Percentiles rank a stretch among this genome's conserved stretches.
Conservation (phyloP, 2,113 vertebrate species). For the Thamnophis sirtalis region DNA sequence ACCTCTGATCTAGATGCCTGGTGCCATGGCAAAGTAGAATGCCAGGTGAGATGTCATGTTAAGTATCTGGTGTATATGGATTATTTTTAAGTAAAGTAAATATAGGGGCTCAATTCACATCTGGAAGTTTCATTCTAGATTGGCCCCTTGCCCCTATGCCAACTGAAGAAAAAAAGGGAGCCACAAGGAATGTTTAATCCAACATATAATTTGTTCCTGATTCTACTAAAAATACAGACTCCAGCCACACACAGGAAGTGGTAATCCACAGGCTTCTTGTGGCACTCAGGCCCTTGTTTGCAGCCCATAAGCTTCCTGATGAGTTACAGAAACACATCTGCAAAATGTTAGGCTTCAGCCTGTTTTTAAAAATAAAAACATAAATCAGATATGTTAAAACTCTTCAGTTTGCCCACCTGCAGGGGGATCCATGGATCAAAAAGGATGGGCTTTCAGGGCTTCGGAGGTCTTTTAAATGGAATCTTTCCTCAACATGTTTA, state of each 20-base stretch:
- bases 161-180: neutral
- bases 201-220: neutral
- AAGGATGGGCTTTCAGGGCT: neutral
- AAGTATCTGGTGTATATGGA: neutral
- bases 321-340: neutral
- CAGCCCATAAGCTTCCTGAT: neutral
- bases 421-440: neutral
- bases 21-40: neutral
- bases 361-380: neutral
- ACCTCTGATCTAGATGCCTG: neutral
- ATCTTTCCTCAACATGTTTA: neutral
- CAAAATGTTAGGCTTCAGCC: neutral
- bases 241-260: neutral
- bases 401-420: neutral
- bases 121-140: neutral
- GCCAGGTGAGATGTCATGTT: neutral
- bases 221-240: neutral
- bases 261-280: neutral
- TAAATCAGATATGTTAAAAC: neutral
- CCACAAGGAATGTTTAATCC: neutral
- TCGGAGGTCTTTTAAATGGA: neutral
- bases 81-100: neutral
- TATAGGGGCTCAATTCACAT: neutral
- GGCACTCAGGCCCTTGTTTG: neutral
- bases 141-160: neutral